A percentile compares a stretch with the other conserved stretches of the same genome.
Conservation (phyloP, 2,797 vertebrate species). For the Buphagus erythrorhynchus region DNA sequence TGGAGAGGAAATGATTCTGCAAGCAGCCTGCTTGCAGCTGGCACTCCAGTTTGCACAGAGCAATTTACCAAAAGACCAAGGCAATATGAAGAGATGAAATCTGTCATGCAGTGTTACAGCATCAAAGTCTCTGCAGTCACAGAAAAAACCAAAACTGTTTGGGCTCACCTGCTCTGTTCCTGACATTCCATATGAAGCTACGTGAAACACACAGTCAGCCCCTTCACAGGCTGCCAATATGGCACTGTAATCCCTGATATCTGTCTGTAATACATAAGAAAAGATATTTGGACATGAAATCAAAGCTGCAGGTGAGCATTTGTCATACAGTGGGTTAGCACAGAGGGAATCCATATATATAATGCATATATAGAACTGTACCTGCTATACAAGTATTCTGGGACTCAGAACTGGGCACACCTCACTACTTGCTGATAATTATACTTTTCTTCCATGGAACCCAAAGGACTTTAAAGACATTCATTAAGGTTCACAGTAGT, state of each 20-base stretch:
- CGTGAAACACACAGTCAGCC: slow-evolving; percentile 90
- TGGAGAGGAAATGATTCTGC: background rate
- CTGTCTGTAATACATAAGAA: slow-evolving; percentile 79
- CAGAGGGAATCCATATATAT: background rate
- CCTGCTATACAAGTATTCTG: background rate
- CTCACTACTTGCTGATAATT: background rate
- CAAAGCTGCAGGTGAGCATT: background rate
- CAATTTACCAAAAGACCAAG: background rate
- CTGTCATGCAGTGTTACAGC: background rate
- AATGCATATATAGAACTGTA: background rate
- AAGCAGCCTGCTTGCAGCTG: background rate
- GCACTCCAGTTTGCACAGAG: background rate
- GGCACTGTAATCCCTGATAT: slow-evolving; percentile 87
- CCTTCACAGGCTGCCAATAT: slow-evolving; percentile 84
- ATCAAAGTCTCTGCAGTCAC: slow-evolving; percentile 50
- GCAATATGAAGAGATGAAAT: background rate
- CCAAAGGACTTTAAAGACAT: background rate
- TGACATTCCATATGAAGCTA: slow-evolving; percentile 93
- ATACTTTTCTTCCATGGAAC: background rate
- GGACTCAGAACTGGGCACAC: background rate
- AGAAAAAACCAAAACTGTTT: background rate
- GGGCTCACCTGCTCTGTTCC: slow-evolving; percentile 88
- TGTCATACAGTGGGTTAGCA: background rate
- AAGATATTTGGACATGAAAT: background rate
- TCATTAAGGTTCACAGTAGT: background rate